Evolutionary conservation across 2,797 vertebrate species (phyloP).

Genomic region (Rhabdophis nuchalis): DNA sequence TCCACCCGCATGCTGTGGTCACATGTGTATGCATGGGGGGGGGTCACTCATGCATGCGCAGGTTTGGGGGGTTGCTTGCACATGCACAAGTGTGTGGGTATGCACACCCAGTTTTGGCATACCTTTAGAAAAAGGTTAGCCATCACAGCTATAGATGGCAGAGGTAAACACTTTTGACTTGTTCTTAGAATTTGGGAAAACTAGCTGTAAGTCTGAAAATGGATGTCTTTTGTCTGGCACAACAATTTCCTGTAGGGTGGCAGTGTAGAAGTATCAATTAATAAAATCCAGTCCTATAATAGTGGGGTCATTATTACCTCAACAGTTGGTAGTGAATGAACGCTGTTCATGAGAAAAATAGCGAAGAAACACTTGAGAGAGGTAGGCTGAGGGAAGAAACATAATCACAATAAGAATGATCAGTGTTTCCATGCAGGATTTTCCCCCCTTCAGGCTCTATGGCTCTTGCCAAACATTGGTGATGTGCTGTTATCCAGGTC

Average conservation of each 20-base stretch:
- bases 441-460: background rate
- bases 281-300: background rate
- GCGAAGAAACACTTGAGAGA: conserved; percentile 20
- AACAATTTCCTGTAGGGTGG: background rate
- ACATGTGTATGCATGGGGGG: no score
- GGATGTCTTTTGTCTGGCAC: background rate
- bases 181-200: background rate
- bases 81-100: no score
- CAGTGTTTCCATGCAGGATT: conserved; percentile 37
- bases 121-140: no score
- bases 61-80: no score
- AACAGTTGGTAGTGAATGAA: background rate
- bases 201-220: background rate
- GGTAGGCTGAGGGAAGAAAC: background rate
- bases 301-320: background rate
- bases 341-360: conserved; percentile 26
- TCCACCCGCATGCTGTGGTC: no score
- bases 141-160: background rate
- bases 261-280: background rate
- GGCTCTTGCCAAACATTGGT: conserved; percentile 24
- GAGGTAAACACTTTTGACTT: background rate
- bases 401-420: conserved; percentile 5
- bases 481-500: conserved; percentile 31
- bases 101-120: no score
- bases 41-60: no score